Evolutionary conservation across 2,888 invertebrate species (phyloP), one percentile per base, ranked within the genome.

Genomic region (Pediacus dermestoides): DNA sequence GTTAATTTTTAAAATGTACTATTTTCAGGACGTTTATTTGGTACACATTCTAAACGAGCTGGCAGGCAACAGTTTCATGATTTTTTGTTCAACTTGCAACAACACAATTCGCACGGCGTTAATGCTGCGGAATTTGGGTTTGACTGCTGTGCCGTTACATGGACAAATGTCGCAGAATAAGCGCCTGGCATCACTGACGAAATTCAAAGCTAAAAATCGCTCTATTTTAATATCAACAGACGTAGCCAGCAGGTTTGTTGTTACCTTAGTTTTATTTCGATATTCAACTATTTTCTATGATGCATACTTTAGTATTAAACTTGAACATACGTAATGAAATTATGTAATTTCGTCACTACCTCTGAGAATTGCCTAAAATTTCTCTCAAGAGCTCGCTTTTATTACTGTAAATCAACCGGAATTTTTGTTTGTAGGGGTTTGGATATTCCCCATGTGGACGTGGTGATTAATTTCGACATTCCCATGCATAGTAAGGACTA

Each of bases 131-230:
- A 88, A 88, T 63, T 76, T 99, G 7, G 96, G 97, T 4, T 77
- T 97, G 43, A 82, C 87, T 1, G 97, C 96, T 0, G 90, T 99
- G 30, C 96, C 99, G 1, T 74, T 99, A n/a, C 94, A 99, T 68
- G 99, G 99, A 0, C 95, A 99, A 73, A 95, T 99, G 94, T 86
- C 90, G 8, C 99, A 99, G 72, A 91, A 94, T 64, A 96, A 96
- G 64, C 78, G 99, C 16, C 74, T 99, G 28, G 96, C 93, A 0
- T 86, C 97, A 0, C 72, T 99, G 10, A 94, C 93, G 55, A 99
- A 99, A 73, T 99, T 99, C 68, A 93, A 92, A 70, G 85, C 87
- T 14, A 94, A 93, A 70, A 83, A 79, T 57, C 74, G 96, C n/a
- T 90, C 93, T 0, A 89, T 99, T 57, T 75, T 99, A 2, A 91